Conservation (phyloP, 1,140 invertebrate genomes). For the Cyclina sinensis region DNA sequence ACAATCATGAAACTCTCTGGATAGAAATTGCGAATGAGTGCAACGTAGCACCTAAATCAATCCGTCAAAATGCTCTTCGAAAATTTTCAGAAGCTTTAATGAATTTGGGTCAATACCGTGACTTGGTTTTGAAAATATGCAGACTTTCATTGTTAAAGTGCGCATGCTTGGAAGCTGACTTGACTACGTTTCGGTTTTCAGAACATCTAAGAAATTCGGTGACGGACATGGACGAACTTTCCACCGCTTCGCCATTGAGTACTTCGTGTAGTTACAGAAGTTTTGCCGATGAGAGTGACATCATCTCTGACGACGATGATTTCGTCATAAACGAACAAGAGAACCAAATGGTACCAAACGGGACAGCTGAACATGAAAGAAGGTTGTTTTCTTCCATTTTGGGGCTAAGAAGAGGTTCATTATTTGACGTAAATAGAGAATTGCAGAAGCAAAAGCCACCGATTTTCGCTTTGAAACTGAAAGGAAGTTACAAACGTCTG, state of each 20-base stretch:
- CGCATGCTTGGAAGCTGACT: neutral
- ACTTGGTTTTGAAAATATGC: neutral
- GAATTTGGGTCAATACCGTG: neutral
- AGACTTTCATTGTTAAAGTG: constrained; percentile 1
- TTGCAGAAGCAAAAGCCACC: too few species aligned
- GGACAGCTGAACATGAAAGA: too few species aligned
- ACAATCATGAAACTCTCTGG: neutral
- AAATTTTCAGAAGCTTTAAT: neutral
- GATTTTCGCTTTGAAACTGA: too few species aligned
- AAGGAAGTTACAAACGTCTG: too few species aligned
- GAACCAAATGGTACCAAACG: neutral
- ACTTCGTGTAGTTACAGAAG: neutral
- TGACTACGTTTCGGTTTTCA: neutral
- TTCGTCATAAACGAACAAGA: neutral
- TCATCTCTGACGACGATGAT: neutral
- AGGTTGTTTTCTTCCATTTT: too few species aligned
- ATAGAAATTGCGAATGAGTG: neutral
- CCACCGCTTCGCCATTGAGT: neutral
- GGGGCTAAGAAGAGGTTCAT: too few species aligned
- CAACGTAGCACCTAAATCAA: neutral
- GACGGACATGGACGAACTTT: neutral
- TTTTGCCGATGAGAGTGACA: neutral
- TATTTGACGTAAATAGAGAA: too few species aligned
- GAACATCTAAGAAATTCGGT: neutral
- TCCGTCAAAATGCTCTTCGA: neutral